A percentile compares a stretch with the other conserved stretches of the same genome.
Evolutionary conservation across 2,113 vertebrate genomes (phyloP).

Genomic region (Pao palembangensis): DNA sequence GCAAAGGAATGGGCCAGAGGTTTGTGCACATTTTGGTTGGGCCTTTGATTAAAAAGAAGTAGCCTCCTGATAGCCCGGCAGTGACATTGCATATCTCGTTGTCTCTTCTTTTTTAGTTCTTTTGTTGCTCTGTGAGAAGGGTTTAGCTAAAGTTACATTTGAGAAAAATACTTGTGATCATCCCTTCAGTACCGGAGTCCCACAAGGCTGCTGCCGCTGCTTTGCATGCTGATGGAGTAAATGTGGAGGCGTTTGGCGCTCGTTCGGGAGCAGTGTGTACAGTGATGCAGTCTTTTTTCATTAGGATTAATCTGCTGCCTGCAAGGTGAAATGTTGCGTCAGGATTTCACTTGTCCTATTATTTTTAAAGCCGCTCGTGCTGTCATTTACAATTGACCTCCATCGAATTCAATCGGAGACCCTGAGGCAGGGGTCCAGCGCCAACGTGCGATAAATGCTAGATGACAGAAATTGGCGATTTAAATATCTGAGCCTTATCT

Average conservation of each 20-base stretch:
- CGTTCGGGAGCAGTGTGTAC: slow-evolving; percentile 22
- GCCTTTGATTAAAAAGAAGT: slow-evolving; percentile 56
- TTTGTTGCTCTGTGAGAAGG: slow-evolving; percentile 20
- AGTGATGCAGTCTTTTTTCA: slow-evolving; percentile 38
- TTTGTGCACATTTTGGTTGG: slow-evolving; percentile 45
- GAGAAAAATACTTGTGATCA: slow-evolving; percentile 52
- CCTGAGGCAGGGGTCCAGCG: slow-evolving; percentile 8
- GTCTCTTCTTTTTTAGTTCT: slow-evolving; percentile 27
- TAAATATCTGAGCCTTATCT: slow-evolving; percentile 34
- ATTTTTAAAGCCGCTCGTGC: slow-evolving; percentile 35
- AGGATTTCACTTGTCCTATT: slow-evolving; percentile 45
- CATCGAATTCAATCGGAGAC: slow-evolving; percentile 40
- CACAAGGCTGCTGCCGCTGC: slow-evolving; percentile 39
- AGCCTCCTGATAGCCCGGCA: slow-evolving; percentile 35
- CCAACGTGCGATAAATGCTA: slow-evolving; percentile 34
- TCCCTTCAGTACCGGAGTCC: slow-evolving; percentile 43
- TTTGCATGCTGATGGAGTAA: slow-evolving; percentile 59
- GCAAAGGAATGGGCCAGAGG: slow-evolving; percentile 40
- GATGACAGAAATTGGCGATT: slow-evolving; percentile 48
- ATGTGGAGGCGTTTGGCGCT: slow-evolving; percentile 44
- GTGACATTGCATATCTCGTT: slow-evolving; percentile 52
- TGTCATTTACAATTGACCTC: slow-evolving; percentile 44
- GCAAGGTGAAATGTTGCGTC: slow-evolving; percentile 55
- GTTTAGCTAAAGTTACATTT: slow-evolving; percentile 54
- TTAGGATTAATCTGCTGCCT: slow-evolving; percentile 32